phyloP scores from a whole-genome alignment of 2,888 invertebrate genomes.

The Uropetala carovei region DNA sequence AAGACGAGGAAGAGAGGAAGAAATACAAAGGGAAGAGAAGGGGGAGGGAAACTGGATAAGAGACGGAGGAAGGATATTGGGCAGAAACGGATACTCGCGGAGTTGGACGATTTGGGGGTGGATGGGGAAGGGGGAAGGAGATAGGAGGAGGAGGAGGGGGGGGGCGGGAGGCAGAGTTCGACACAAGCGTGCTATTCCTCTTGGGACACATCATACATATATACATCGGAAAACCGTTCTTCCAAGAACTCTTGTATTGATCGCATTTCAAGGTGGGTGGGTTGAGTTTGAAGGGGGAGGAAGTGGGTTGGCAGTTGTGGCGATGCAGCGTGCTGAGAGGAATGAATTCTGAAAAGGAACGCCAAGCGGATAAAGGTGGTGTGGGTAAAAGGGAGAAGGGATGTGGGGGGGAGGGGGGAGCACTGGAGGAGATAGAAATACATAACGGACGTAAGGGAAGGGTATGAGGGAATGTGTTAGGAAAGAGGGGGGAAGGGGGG shows the following conservation, averaged over 20 bases:
- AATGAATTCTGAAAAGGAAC: slow-evolving; percentile 20
- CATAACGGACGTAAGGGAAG: not conserved
- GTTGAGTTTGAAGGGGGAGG: not conserved
- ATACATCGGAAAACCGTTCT: slow-evolving; percentile 43
- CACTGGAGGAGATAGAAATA: not conserved
- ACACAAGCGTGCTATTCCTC: slow-evolving; percentile 31
- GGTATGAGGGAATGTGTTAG: not conserved
- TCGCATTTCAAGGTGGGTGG: slow-evolving; percentile 24
- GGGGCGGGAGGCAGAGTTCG: not conserved
- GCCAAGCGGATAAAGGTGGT: not conserved
- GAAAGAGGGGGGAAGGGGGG: not conserved
- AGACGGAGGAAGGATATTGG: not conserved
- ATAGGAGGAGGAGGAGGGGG: not conserved
- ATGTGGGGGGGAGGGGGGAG: not conserved
- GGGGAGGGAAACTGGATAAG: not conserved
- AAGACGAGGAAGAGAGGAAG: not conserved
- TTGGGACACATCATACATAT: slow-evolving; percentile 53
- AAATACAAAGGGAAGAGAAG: not conserved
- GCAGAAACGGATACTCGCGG: slow-evolving; percentile 25
- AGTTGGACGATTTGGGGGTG: not conserved
- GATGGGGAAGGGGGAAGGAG: not conserved
- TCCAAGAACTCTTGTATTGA: slow-evolving; percentile 54
- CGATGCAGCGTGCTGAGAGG: not conserved
- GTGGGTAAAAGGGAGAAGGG: not conserved
- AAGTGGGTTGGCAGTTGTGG: not conserved